Base-by-base conservation (phyloP, 1,140 invertebrate species). In the Pogonomyrmex barbatus region DNA sequence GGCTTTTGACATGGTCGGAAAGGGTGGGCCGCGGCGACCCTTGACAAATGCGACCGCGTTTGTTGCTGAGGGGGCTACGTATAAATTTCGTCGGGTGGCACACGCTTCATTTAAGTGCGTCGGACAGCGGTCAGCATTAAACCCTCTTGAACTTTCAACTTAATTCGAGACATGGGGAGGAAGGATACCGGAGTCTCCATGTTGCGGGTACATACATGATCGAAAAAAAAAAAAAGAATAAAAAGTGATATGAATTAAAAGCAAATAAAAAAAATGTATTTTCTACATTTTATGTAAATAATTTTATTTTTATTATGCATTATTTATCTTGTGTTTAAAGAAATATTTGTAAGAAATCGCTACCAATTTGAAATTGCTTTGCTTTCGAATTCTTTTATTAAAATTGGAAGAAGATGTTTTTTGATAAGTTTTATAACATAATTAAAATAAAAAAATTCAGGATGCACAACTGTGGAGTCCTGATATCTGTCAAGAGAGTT, bases 71-170 rank as follows among this genome's bases (percentile, higher is more conserved):
- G 47, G 82, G 58, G 33, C 67, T 39, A 54, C 42, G 67, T 82
- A 82, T 82, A 82, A 82, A 82, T 82, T 82, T 82, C 54, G 30
- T 17, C 54, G 54, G 79, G n/a, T 71, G 67, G 79, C 68, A 82
- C 79, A 82, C 79, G 67, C 79, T 82, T 73, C 67, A 73, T 82
- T 82, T 82, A 82, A 82, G 79, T 73, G 42, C 67, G 42, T 42
- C 30, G 67, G 79, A 82, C 67, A 82, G 52, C 42, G 54, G 42
- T 71, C 79, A 56, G 42, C 17, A 33, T 60, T 82, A 82, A 47
- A 73, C 42, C 42, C 67, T 67, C 54, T 71, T 71, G 5, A 82
- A 73, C 79, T 82, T 82, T 73, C 42, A 12, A 56, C 54, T 71
- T 71, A 70, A 82, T 58, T 47, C 24, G 36, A 81, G 24, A 82